Evolutionary conservation across 2,888 invertebrate genomes (phyloP), one percentile per base, ranked within the genome.

Genomic region (Synanthedon vespiformis): DNA sequence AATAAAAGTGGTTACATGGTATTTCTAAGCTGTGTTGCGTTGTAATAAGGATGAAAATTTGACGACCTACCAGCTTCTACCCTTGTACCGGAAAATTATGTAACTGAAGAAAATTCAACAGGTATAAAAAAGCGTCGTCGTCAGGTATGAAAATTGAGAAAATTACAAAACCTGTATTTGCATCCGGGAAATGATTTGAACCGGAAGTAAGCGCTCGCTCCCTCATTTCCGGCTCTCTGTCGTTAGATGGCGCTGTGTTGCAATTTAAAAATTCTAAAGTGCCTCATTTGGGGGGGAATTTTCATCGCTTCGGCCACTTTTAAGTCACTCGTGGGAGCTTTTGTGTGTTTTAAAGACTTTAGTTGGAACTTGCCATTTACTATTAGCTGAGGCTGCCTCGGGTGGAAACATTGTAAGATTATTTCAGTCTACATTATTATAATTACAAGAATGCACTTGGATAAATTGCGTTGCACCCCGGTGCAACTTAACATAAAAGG

Each of bases 161-260:
- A 44, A 40, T 72, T 72, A 70, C 65, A 60, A 67, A 70, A 71
- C 69, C 67, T 68, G 64, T 67, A 62, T 69, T 69, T 66, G 62
- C 64, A 63, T 74, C 74, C 72, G 67, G 63, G 57, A 51, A 54
- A 61, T 67, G 70, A 73, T 72, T 72, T 61, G 64, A 59, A 48
- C 58, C 67, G 74, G 72, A 72, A 68, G 64, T 52, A 54, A 61
- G 56, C 57, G 55, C 60, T 64, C 64, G 54, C 60, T 67, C 55
- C 52, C 66, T 67, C 64, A 63, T 70, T 69, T 70, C 71, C 66
- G 61, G 54, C 56, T 58, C 54, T 54, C 40, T 18, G 18, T 14
- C 52, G 18, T 40, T 18, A 52, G 48, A 52, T 48, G 52, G 52
- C 52, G 52, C 52, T 49, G 48, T n/a, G 18, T 14, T 22, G 50